These are phyloP conservation scores for Cassiopea xamachana DNA, from an alignment of 30 jellyfish, hydroid and myxozoan species.

Conservation along the genomic window DNA sequence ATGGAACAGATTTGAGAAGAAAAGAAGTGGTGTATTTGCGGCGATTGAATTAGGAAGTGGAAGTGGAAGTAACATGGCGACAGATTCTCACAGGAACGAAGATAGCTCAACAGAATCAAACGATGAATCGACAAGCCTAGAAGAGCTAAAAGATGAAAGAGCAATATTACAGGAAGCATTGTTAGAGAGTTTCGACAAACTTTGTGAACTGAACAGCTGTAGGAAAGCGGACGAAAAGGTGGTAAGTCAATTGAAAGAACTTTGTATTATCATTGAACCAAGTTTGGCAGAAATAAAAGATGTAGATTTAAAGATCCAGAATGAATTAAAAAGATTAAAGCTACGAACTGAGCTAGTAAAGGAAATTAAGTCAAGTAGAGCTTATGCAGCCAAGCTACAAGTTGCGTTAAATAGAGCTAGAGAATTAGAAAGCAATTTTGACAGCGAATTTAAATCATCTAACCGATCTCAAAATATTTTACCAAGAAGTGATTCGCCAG, in stretches of 20 bases:
- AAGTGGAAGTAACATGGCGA: neutral
- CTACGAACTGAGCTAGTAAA: slow-evolving; percentile 6
- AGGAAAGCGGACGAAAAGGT: slow-evolving; percentile 12
- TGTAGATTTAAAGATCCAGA: slow-evolving; percentile 9
- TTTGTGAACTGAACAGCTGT: neutral
- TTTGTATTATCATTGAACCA: slow-evolving; percentile 5
- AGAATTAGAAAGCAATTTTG: neutral
- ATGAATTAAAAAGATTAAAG: slow-evolving; percentile 11
- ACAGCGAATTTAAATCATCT: neutral
- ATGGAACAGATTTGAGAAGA: neutral
- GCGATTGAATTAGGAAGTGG: neutral
- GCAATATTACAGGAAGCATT: slow-evolving; percentile 31
- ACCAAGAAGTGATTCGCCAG: slow-evolving; percentile 11
- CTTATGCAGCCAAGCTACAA: slow-evolving; percentile 30
- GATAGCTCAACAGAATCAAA: neutral
- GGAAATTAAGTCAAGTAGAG: slow-evolving; percentile 14
- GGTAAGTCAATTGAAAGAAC: slow-evolving; percentile 33
- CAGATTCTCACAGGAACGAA: neutral
- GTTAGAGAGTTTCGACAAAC: neutral
- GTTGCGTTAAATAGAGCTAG: slow-evolving; percentile 13
- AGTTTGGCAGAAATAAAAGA: slow-evolving; percentile 25
- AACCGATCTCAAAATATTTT: neutral
- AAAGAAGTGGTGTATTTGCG: neutral
- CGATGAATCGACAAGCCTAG: neutral
- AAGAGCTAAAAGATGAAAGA: slow-evolving; percentile 19